Conservation (phyloP, 2,113 vertebrate genomes). For the Thamnophis sirtalis region DNA sequence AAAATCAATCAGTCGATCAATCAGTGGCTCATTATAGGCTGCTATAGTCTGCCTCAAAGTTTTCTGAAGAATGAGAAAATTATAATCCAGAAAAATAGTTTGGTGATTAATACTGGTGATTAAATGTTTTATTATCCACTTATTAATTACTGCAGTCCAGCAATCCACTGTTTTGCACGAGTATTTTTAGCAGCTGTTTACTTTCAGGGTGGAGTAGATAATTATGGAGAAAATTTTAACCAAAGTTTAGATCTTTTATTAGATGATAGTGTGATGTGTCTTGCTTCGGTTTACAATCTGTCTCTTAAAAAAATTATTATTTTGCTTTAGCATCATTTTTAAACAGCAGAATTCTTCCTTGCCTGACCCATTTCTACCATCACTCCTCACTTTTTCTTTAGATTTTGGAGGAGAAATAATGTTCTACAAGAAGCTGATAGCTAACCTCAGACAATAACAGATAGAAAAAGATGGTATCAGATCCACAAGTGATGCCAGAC, state of each 20-base stretch:
- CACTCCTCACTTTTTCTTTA: neutral
- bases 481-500: neutral
- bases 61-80: neutral
- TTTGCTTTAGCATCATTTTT: neutral
- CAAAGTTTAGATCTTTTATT: neutral
- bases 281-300: neutral
- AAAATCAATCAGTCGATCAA: neutral
- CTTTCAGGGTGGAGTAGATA: neutral
- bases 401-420: neutral
- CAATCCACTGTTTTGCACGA: neutral
- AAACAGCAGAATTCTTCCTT: neutral
- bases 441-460: neutral
- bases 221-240: neutral
- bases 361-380: neutral
- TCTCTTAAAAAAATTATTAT: neutral
- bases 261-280: neutral
- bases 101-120: neutral
- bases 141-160: neutral
- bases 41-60: neutral
- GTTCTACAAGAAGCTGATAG: neutral
- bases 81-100: neutral
- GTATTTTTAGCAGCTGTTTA: neutral
- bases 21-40: neutral
- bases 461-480: neutral
- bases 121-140: neutral